Evolutionary conservation across 1,140 invertebrate species (phyloP).

Genomic region (Andrena cerasifolii): DNA sequence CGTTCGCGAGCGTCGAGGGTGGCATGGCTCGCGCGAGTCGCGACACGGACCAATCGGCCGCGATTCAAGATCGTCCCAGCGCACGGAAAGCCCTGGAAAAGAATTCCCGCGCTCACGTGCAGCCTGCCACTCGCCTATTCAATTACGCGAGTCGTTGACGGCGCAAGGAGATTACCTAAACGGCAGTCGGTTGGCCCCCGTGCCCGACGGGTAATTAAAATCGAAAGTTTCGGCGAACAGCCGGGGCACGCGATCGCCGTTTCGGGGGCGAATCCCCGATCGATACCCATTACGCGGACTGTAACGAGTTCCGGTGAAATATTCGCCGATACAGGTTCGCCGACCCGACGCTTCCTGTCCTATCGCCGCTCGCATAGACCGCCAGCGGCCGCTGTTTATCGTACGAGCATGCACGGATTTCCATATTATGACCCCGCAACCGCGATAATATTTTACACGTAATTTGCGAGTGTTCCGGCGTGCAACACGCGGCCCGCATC

Average conservation of each 20-base stretch:
- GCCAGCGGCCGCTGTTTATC: slow-evolving; percentile 6
- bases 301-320: slow-evolving; percentile 35
- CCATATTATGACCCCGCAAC: neutral
- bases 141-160: slow-evolving; percentile 20
- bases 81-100: too few relatives aligned
- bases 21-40: too few relatives aligned
- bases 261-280: neutral
- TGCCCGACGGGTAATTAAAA: slow-evolving; percentile 43
- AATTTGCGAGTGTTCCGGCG: slow-evolving; percentile 35
- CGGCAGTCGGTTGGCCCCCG: slow-evolving; percentile 2
- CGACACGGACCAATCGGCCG: too few relatives aligned
- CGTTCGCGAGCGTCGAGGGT: too few relatives aligned
- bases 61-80: too few relatives aligned
- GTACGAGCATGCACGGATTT: neutral
- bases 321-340: slow-evolving; percentile 23
- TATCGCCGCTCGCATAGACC: slow-evolving; percentile 24
- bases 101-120: neutral
- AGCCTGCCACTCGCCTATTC: neutral
- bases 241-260: slow-evolving; percentile 8
- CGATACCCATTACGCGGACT: slow-evolving; percentile 33
- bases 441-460: slow-evolving; percentile 28
- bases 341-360: slow-evolving; percentile 29
- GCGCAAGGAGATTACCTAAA: neutral
- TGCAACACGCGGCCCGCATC: neutral
- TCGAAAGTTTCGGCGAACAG: slow-evolving; percentile 6